phyloP scores from a whole-genome alignment of 2,888 invertebrate genomes.

The Scaptomyza tumidula region DNA sequence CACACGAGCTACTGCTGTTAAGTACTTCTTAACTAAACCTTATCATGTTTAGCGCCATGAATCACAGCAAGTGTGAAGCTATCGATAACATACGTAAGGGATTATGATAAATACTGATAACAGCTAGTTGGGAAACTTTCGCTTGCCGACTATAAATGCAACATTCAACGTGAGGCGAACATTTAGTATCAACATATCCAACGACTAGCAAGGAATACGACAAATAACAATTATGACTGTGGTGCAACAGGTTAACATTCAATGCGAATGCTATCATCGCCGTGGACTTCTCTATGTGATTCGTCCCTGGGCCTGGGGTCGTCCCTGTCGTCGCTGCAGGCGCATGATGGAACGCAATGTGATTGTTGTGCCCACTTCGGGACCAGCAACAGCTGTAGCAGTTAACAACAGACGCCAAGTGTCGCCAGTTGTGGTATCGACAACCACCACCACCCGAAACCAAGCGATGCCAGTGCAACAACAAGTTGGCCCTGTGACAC shows the following conservation, averaged over 20 bases:
- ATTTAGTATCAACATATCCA: neutral
- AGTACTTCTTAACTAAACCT: neutral
- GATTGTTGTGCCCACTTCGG: constrained; percentile 53
- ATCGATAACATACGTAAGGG: neutral
- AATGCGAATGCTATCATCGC: constrained; percentile 68
- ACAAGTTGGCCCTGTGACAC: constrained; percentile 29
- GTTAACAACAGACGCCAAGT: neutral
- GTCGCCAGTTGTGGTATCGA: constrained; percentile 27
- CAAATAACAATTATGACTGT: constrained; percentile 40
- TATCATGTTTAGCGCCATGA: neutral
- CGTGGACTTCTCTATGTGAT: constrained; percentile 49
- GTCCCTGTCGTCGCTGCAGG: constrained; percentile 67
- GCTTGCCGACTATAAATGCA: constrained; percentile 11
- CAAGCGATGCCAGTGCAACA: constrained; percentile 23
- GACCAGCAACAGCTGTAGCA: constrained; percentile 19
- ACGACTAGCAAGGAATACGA: neutral
- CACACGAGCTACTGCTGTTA: neutral
- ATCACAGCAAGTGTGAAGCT: neutral
- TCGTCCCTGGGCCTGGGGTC: constrained; percentile 56
- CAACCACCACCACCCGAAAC: constrained; percentile 23
- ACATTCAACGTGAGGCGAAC: neutral
- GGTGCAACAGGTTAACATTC: constrained; percentile 58
- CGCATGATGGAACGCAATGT: constrained; percentile 63
- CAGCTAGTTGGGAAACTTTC: neutral
- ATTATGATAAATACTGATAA: neutral